Percentiles rank a stretch among this genome's conserved stretches.
These are phyloP conservation scores for Tragelaphus oryx DNA, from an alignment of 2,797 vertebrate species.

Conservation along the genomic window DNA sequence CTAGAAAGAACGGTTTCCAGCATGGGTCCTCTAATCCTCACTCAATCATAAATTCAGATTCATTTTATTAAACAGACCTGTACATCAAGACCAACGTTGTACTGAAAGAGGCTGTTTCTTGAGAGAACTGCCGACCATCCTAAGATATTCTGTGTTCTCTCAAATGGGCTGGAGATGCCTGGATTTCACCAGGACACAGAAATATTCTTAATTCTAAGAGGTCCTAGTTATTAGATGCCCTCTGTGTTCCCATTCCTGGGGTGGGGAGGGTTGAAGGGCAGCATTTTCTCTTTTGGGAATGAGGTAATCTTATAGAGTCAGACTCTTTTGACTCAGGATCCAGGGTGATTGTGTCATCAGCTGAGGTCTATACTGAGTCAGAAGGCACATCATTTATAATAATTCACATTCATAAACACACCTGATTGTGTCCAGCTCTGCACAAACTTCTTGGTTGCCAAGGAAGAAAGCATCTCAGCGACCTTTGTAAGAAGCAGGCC, in stretches of 20 bases:
- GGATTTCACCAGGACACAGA: background rate
- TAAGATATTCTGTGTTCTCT: background rate
- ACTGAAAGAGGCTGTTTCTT: background rate
- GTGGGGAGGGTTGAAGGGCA: background rate
- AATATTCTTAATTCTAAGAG: rapidly evolving
- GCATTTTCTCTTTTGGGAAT: rapidly evolving
- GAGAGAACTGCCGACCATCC: rapidly evolving
- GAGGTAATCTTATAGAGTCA: background rate
- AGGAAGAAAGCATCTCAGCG: rapidly evolving
- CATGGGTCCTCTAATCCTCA: background rate
- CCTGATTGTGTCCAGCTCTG: rapidly evolving
- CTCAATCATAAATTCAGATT: background rate
- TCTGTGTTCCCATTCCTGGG: background rate
- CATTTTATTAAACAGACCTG: background rate
- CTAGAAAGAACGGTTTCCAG: background rate
- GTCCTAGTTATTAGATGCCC: rapidly evolving
- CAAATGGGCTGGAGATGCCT: rapidly evolving
- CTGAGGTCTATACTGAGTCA: too few species aligned
- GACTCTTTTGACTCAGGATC: background rate
- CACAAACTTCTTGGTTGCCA: background rate
- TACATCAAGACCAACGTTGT: background rate
- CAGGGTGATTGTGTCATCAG: background rate
- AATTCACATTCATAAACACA: rapidly evolving
- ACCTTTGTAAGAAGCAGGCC: background rate
- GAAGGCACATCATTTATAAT: background rate